phyloP scores from a whole-genome alignment of 30 jellyfish, hydroid and myxozoan genomes.

The Chrysaora quinquecirrha region DNA sequence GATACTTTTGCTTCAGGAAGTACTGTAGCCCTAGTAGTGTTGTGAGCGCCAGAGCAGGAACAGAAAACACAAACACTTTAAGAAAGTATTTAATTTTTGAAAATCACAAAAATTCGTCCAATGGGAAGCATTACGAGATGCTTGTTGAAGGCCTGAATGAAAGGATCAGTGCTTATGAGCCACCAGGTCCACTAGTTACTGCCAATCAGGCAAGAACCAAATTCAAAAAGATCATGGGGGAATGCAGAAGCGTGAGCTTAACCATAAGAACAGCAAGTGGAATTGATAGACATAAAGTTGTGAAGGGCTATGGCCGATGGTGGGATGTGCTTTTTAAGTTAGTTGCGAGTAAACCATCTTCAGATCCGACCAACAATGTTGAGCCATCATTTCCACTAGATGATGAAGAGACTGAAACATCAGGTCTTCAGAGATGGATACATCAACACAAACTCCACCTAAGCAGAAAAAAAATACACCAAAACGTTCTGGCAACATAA shows the following conservation, averaged over 20 bases:
- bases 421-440: background rate
- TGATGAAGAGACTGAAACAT: background rate
- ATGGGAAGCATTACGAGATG: background rate
- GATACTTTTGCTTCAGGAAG: background rate
- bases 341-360: background rate
- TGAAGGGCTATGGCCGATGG: background rate
- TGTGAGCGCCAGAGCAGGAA: constrained; percentile 4
- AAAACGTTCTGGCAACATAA: background rate
- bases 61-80: background rate
- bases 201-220: background rate
- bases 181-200: background rate
- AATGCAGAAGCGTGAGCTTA: background rate
- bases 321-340: background rate
- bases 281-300: background rate
- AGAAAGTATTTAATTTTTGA: background rate
- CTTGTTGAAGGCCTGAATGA: background rate
- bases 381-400: background rate
- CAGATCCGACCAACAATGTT: background rate
- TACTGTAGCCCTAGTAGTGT: constrained; percentile 5
- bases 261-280: background rate
- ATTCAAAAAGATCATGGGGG: background rate
- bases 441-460: background rate
- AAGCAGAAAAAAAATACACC: background rate
- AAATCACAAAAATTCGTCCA: background rate
- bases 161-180: background rate